Evolutionary conservation across 2,113 vertebrate genomes (phyloP).

Genomic region (Clarias magur): DNA sequence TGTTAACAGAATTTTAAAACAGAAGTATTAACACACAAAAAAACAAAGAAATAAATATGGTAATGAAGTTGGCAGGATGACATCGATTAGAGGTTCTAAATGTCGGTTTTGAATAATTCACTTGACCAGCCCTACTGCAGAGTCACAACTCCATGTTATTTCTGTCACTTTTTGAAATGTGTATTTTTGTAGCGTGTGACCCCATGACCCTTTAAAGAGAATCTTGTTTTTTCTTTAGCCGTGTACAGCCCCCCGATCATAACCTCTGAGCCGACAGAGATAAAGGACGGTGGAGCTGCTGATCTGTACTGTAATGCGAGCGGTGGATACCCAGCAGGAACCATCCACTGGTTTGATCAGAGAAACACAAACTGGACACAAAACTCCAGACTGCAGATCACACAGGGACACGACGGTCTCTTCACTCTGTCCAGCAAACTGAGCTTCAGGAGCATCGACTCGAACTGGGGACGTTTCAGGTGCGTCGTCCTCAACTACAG

Average conservation of each 20-base stretch:
- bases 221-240: slow-evolving; percentile 50
- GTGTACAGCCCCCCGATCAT: slow-evolving; percentile 42
- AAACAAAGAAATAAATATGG: too few species aligned
- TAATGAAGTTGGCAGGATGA: too few species aligned
- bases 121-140: not conserved
- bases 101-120: too few species aligned
- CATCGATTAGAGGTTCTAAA: too few species aligned
- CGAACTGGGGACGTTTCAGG: not conserved
- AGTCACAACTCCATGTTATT: not conserved
- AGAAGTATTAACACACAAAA: too few species aligned
- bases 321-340: slow-evolving; percentile 64
- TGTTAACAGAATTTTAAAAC: too few species aligned
- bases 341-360: slow-evolving; percentile 63
- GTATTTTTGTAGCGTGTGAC: not conserved
- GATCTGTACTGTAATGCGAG: slow-evolving; percentile 55
- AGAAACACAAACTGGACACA: not conserved
- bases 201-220: too few species aligned
- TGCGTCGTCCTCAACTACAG: slow-evolving; percentile 61
- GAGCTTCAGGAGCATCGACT: rapidly evolving
- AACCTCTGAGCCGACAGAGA: too few species aligned
- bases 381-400: not conserved
- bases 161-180: not conserved
- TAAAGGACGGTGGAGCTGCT: not conserved
- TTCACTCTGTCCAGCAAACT: slow-evolving; percentile 60
- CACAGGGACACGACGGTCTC: not conserved